Evolutionary conservation across 1,140 invertebrate species (phyloP).

Genomic region (Lordiphosa collinella): DNA sequence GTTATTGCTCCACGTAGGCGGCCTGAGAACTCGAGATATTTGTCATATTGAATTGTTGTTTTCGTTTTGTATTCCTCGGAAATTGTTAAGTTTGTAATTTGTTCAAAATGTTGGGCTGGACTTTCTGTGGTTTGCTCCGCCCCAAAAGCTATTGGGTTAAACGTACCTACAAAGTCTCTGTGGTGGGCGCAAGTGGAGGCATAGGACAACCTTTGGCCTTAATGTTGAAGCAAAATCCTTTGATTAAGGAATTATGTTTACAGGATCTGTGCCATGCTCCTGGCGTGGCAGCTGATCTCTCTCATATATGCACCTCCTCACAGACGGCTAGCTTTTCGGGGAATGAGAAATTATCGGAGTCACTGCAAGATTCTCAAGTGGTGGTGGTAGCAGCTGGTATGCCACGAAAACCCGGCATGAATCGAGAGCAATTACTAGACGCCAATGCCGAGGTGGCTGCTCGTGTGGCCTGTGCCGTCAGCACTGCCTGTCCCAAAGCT

Average conservation of each 20-base stretch:
- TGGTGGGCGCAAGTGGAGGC: slow-evolving; percentile 95
- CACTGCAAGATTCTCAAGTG: slow-evolving; percentile 86
- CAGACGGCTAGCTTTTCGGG: slow-evolving; percentile 88
- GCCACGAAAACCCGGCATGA: slow-evolving; percentile 96
- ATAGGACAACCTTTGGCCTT: slow-evolving; percentile 98
- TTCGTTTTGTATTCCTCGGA: background rate
- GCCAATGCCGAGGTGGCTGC: slow-evolving; percentile 96
- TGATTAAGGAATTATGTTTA: slow-evolving; percentile 89
- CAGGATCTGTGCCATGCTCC: slow-evolving; percentile 97
- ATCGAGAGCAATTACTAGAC: slow-evolving; percentile 96
- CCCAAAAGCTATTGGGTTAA: too few species aligned
- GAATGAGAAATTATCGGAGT: slow-evolving; percentile 83
- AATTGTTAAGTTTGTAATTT: background rate
- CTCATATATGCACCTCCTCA: slow-evolving; percentile 94
- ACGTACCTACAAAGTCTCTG: slow-evolving; percentile 84
- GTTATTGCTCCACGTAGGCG: too few species aligned
- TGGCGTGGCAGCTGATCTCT: slow-evolving; percentile 97
- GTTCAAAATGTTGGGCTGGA: background rate
- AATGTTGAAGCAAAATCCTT: slow-evolving; percentile 91
- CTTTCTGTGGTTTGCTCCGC: background rate
- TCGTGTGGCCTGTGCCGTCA: slow-evolving; percentile 87
- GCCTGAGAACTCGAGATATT: too few species aligned
- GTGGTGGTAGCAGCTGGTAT: slow-evolving; percentile 98
- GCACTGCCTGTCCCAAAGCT: slow-evolving; percentile 93
- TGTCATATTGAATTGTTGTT: too few species aligned